These are phyloP conservation scores for Trididemnum clinides DNA, from an alignment of 23 tunicate genomes.

Conservation along the genomic window DNA sequence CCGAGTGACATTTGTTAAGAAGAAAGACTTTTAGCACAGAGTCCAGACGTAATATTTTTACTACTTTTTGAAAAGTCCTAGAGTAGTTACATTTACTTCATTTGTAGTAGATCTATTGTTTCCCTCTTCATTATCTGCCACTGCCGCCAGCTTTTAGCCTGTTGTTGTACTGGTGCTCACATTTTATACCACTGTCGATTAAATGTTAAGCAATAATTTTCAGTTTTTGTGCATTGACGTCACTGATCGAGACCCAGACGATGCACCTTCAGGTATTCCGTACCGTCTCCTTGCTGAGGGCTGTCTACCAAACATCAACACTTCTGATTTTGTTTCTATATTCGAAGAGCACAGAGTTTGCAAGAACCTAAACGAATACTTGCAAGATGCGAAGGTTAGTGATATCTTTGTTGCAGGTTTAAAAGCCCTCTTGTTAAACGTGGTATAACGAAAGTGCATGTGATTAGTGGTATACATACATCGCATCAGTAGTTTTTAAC, in stretches of 20 bases:
- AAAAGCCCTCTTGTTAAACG: too few species aligned
- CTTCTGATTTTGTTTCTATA: constrained; percentile 51
- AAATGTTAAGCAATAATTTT: background rate
- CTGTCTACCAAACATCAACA: constrained; percentile 93
- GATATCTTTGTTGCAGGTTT: too few species aligned
- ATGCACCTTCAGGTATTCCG: constrained; percentile 76
- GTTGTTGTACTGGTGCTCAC: background rate
- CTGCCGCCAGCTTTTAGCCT: background rate
- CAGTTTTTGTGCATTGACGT: constrained; percentile 88
- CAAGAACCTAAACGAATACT: constrained; percentile 63
- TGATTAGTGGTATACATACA: too few species aligned
- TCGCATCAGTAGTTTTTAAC: too few species aligned
- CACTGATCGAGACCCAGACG: constrained; percentile 88
- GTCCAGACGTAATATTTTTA: too few species aligned
- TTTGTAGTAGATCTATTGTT: too few species aligned
- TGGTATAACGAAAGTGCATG: too few species aligned
- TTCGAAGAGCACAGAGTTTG: constrained; percentile 97
- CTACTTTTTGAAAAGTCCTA: too few species aligned
- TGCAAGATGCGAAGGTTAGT: constrained; percentile 66
- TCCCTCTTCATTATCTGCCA: background rate
- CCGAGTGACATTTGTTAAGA: too few species aligned
- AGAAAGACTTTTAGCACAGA: too few species aligned
- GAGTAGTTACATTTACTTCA: too few species aligned
- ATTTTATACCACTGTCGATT: background rate
- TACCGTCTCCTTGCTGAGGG: constrained; percentile 93